Evolutionary conservation across 2,797 vertebrate species (phyloP), one percentile per base, ranked within the genome.

Genomic region (Chelmon rostratus): DNA sequence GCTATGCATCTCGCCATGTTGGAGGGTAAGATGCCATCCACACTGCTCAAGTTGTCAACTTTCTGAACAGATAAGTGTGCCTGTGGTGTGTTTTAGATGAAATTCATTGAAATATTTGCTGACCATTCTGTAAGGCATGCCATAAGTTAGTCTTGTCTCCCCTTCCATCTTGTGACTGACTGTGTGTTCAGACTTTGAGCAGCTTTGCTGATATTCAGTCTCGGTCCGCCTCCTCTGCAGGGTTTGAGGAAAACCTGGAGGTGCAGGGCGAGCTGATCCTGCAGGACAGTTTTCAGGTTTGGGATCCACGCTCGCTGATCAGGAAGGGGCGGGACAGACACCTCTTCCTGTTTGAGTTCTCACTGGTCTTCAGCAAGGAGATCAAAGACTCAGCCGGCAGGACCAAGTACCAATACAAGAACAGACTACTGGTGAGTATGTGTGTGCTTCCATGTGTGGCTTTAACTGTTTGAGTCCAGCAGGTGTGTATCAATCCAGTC

Each of bases 1-100:
- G 98, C 98, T 53, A 99, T 99, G 98, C 98, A 99, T 0, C 97
- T 99, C 79, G 98, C 97, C 94, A 99, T 99, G 98, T 86, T 99
- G 92, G 98, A 99, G 94, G 98, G 98, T 99, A 59, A 78, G 66
- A 35, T 0, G 2, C 11, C 6, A 6, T 23, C 19, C 6, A 19
- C 2, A 2, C 35, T n/a, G 9, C 11, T 53, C 13, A 28, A 38
- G 18, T 15, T 13, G 6, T 38, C 5, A 15, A 12, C 37, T n/a
- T n/a, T n/a, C n/a, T n/a, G n/a, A n/a, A n/a, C n/a, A n/a, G 37
- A 37, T 5, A 37, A 35, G 18, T 2, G 1, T 65, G 11, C 13
- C 19, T 2, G 31, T 23, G 11, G n/a, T n/a, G 12, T 50, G 50
- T 37, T n/a, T 19, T 25, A 31, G 18, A 21, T 38, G 53, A 8